Base-by-base conservation (phyloP, 2,888 invertebrate genomes). In the Rhopalosiphum nymphaeae region DNA sequence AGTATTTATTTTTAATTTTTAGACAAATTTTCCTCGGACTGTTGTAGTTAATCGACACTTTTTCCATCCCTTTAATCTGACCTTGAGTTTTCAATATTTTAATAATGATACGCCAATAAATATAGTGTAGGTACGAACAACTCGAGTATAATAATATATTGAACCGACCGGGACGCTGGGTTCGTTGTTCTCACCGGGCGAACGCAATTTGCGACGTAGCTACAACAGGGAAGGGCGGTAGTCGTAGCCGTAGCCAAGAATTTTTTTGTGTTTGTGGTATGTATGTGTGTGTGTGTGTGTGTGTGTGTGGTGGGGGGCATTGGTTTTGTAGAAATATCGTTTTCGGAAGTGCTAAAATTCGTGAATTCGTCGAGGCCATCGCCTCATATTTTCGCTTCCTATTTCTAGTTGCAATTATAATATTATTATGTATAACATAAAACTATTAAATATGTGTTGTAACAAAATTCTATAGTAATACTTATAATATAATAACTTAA, bases 71-170 rank as follows among this genome's bases (percentile, higher is more conserved):
- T 36, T 78, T 36, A 78, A 78, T 21, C 36, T 36, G 21, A 21
- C 78, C 78, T 78, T 78, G 78, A 78, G 78, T 78, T 78, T 78
- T 78, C 16, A 78, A 36, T 78, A 78, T 78, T 78, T 78, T 46
- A 86, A 86, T 86, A 46, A 86, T 46, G 13, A 26, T 46, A 29
- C 46, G 29, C 13, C 11, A 29, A n/a, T 49, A 86, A 44, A 44
- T 86, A 46, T 86, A 29, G 86, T 29, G 46, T 86, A 29, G 46
- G 86, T 86, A 86, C 29, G n/a, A 46, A 5, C 46, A 53, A 88
- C n/a, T 53, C 87, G 87, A 29, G 87, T 25, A 53, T 53, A 88
- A 87, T 87, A 49, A 87, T 16, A 36, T 78, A 78, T 78, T 78
- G 78, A 78, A 78, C 9, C 87, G 49, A 2, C 87, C 46, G 87